Conservation (phyloP, 2,797 vertebrate genomes). For the Hydrophis major region DNA sequence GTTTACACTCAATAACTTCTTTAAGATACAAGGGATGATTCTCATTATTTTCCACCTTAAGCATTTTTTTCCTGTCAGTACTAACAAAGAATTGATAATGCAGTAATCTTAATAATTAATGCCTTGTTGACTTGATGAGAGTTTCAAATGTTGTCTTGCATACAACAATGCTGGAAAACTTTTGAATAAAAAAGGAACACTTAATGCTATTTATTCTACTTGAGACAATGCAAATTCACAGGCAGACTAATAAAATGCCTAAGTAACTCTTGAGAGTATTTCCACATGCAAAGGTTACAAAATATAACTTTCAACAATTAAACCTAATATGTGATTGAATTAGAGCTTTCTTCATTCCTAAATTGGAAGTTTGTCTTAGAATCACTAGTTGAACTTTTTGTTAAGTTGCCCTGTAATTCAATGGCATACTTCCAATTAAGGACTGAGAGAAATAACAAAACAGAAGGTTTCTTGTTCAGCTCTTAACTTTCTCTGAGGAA, state of each 20-base stretch:
- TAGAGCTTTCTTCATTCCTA: background rate
- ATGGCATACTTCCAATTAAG: background rate
- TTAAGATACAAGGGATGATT: background rate
- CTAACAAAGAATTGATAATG: slow-evolving; percentile 2
- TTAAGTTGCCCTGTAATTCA: background rate
- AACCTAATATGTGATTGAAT: background rate
- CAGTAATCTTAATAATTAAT: slow-evolving; percentile 28
- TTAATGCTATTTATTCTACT: slow-evolving; percentile 5
- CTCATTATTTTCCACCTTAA: slow-evolving; percentile 7
- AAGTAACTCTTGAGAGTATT: background rate
- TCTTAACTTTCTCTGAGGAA: background rate
- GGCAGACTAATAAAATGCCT: background rate
- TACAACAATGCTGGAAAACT: background rate
- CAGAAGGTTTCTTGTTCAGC: no score
- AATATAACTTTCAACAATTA: background rate
- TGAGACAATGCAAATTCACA: background rate
- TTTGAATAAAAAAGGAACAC: slow-evolving; percentile 2
- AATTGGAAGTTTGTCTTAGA: background rate
- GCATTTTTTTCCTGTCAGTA: background rate
- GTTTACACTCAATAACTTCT: background rate
- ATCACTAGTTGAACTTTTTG: background rate
- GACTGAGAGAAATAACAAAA: background rate
- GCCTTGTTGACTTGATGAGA: slow-evolving; percentile 23
- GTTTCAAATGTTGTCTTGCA: slow-evolving; percentile 24
- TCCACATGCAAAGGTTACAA: background rate